phyloP scores from a whole-genome alignment of 2,888 invertebrate species.

The Taenaris catops region DNA sequence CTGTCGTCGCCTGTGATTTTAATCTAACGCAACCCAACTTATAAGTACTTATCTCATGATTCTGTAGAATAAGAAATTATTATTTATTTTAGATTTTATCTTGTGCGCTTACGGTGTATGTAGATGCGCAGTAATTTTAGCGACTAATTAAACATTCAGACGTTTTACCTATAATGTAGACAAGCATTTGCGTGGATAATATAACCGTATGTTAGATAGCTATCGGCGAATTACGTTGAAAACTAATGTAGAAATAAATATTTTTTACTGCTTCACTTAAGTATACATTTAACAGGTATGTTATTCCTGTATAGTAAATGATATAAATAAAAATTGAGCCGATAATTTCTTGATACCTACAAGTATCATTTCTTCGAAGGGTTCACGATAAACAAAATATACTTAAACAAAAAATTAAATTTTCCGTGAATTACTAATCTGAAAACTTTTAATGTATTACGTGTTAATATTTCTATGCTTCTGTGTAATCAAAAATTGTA shows the following conservation, averaged over 20 bases:
- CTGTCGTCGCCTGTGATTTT: conserved; percentile 55
- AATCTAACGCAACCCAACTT: conserved; percentile 39
- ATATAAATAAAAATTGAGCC: no score
- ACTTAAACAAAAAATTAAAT: no score
- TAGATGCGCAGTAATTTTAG: conserved; percentile 10
- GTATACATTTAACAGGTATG: not conserved
- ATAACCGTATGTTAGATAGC: conserved; percentile 9
- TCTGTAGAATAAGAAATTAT: conserved; percentile 30
- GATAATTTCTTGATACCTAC: conserved; percentile 15
- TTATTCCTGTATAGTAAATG: no score
- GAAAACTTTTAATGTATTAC: no score
- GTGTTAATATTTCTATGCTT: no score
- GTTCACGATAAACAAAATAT: no score
- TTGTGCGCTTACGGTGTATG: conserved; percentile 14
- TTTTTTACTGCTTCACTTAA: conserved; percentile 6
- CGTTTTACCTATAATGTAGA: conserved; percentile 6
- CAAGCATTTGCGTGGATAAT: not conserved
- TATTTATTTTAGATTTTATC: conserved; percentile 26
- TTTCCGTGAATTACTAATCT: no score
- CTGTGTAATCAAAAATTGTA: no score
- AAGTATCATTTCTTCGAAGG: no score
- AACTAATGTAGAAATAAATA: conserved; percentile 5
- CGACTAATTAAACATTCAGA: conserved; percentile 10
- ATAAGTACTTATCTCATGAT: conserved; percentile 35
- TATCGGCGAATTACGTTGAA: conserved; percentile 3